A percentile compares a stretch with the other conserved stretches of the same genome.
Evolutionary conservation across 2,797 vertebrate genomes (phyloP).

Genomic region (Spinus olivaceus): DNA sequence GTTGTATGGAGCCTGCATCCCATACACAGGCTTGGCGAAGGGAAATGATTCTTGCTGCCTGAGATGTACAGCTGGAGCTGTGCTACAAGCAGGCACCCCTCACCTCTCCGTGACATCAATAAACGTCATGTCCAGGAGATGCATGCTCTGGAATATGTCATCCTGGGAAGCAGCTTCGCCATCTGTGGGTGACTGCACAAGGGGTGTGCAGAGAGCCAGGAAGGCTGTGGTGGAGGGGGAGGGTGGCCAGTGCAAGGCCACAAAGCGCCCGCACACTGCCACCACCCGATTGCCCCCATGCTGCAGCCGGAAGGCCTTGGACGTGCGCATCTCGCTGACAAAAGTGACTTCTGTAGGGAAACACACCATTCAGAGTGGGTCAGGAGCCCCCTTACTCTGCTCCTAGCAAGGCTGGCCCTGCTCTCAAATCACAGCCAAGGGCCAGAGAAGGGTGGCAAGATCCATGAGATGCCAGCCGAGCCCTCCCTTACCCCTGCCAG

Average conservation of each 20-base stretch:
- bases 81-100: neutral
- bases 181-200: neutral
- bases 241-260: neutral
- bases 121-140: slow-evolving; percentile 81
- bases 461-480: rapidly evolving
- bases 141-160: slow-evolving; percentile 69
- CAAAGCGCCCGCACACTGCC: slow-evolving; percentile 75
- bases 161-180: neutral
- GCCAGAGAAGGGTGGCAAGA: neutral
- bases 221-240: slow-evolving; percentile 58
- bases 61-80: neutral
- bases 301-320: slow-evolving; percentile 78
- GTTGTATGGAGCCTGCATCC: neutral
- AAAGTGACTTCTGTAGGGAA: slow-evolving; percentile 78
- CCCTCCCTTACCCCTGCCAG: slow-evolving; percentile 70
- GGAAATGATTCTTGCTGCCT: neutral
- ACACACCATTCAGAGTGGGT: rapidly evolving
- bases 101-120: slow-evolving; percentile 77
- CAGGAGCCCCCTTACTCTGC: neutral
- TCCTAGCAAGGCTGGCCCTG: neutral
- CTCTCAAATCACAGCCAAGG: neutral
- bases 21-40: neutral
- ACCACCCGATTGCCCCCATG: slow-evolving; percentile 70
- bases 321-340: slow-evolving; percentile 77
- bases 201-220: slow-evolving; percentile 80